These are phyloP conservation scores for Lepeophtheirus salmonis DNA, from an alignment of 1,140 invertebrate species.

Conservation along the genomic window DNA sequence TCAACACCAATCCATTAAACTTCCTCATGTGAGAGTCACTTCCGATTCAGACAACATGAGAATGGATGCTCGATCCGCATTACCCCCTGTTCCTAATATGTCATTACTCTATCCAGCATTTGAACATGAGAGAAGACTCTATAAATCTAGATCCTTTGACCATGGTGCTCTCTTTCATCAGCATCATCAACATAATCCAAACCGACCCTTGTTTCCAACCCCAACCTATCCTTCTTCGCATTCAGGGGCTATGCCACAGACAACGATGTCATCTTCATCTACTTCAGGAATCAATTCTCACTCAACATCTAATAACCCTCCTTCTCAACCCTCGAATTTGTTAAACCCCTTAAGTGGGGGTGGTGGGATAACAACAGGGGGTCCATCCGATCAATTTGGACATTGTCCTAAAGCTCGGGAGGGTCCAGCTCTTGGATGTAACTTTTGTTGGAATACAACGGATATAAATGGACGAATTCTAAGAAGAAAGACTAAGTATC, in stretches of 20 bases:
- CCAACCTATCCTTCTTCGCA: not conserved
- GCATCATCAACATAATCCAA: too few relatives aligned
- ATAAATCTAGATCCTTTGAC: not conserved
- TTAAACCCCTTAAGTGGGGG: not conserved
- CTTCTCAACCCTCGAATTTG: not conserved
- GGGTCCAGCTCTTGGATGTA: slow-evolving; percentile 58
- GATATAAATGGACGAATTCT: slow-evolving; percentile 55
- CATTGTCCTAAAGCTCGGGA: slow-evolving; percentile 29
- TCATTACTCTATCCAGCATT: not conserved
- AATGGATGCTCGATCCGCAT: not conserved
- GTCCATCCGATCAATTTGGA: slow-evolving; percentile 11
- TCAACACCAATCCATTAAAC: too few relatives aligned
- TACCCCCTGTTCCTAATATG: not conserved
- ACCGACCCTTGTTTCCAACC: too few relatives aligned
- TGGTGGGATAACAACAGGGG: not conserved
- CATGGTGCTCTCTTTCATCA: not conserved
- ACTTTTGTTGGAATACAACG: slow-evolving; percentile 70
- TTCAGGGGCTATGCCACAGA: not conserved
- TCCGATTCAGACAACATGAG: not conserved
- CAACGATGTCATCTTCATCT: not conserved
- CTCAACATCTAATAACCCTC: not conserved
- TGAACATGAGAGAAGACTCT: not conserved
- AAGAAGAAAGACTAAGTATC: slow-evolving; percentile 62
- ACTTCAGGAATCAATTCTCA: not conserved
- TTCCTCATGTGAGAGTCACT: not conserved